Conservation (phyloP, 2,888 invertebrate genomes). For the Phaonia tiefii region DNA sequence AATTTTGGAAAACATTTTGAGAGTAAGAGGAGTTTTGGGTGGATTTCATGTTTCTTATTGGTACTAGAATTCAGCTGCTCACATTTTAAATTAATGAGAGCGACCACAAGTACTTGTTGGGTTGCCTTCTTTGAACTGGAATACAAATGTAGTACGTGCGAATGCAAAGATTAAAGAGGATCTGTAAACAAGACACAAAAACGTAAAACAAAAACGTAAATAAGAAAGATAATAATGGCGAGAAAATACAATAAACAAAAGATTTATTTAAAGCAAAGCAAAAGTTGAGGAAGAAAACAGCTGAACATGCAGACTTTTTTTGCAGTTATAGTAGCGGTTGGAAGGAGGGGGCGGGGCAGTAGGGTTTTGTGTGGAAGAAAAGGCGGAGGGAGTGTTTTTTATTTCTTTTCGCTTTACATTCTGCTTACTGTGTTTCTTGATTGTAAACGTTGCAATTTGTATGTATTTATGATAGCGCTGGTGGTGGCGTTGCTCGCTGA, state of each 20-base stretch:
- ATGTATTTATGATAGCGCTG: not conserved
- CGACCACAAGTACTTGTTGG: not conserved
- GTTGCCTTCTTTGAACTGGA: not conserved
- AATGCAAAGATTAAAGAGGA: not conserved
- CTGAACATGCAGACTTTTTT: slow-evolving; percentile 22
- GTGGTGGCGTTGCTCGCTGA: too few relatives aligned
- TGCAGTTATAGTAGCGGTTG: not conserved
- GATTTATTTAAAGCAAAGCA: slow-evolving; percentile 18
- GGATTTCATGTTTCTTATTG: not conserved
- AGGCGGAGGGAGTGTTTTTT: too few relatives aligned
- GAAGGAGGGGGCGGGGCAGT: not conserved
- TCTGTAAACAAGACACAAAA: slow-evolving; percentile 3
- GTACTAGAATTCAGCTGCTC: not conserved
- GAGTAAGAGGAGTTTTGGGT: too few relatives aligned
- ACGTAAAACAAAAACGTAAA: slow-evolving; percentile 14
- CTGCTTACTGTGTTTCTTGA: not conserved
- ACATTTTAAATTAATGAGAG: not conserved
- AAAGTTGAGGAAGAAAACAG: slow-evolving; percentile 5
- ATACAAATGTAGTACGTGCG: slow-evolving; percentile 15
- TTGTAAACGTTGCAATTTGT: not conserved
- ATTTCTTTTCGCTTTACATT: too few relatives aligned
- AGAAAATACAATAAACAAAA: not conserved
- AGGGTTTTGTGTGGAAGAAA: too few relatives aligned
- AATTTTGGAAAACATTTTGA: too few relatives aligned
- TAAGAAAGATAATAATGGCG: slow-evolving; percentile 15